Evolutionary conservation across 1,140 invertebrate genomes (phyloP).

Genomic region (Bicyclus anynana): DNA sequence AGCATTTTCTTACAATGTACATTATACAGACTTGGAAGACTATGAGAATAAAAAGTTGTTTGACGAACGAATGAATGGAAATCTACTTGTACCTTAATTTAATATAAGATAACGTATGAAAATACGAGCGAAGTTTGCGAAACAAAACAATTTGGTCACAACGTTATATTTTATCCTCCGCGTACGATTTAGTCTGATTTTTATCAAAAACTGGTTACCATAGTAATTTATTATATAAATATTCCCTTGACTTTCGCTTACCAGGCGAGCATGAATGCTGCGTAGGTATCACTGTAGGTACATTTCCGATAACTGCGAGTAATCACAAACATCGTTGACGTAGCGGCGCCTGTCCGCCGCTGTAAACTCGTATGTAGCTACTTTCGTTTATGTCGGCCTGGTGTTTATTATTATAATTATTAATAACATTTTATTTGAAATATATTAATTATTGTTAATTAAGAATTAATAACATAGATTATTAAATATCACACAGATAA

Average conservation of each 20-base stretch:
- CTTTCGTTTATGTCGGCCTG: slow-evolving; percentile 23
- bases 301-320: slow-evolving; percentile 43
- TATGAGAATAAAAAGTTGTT: too few relatives aligned
- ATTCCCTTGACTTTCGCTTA: slow-evolving; percentile 24
- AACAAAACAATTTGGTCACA: too few relatives aligned
- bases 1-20: too few relatives aligned
- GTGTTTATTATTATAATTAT: slow-evolving; percentile 27
- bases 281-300: slow-evolving; percentile 17
- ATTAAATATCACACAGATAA: neutral
- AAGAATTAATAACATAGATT: neutral
- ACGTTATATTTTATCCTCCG: too few relatives aligned
- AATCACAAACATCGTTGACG: slow-evolving; percentile 38
- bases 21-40: too few relatives aligned
- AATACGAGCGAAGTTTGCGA: too few relatives aligned
- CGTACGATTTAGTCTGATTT: too few relatives aligned
- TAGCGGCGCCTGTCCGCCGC: slow-evolving; percentile 17
- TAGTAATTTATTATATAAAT: slow-evolving; percentile 15
- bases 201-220: neutral
- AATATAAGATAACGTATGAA: too few relatives aligned
- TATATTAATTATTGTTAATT: slow-evolving; percentile 17
- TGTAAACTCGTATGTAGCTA: too few relatives aligned
- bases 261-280: slow-evolving; percentile 39
- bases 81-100: too few relatives aligned
- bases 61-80: too few relatives aligned
- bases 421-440: slow-evolving; percentile 26